These are phyloP conservation scores for Latrodectus geometricus DNA, from an alignment of 1,140 invertebrate genomes.

Conservation along the genomic window DNA sequence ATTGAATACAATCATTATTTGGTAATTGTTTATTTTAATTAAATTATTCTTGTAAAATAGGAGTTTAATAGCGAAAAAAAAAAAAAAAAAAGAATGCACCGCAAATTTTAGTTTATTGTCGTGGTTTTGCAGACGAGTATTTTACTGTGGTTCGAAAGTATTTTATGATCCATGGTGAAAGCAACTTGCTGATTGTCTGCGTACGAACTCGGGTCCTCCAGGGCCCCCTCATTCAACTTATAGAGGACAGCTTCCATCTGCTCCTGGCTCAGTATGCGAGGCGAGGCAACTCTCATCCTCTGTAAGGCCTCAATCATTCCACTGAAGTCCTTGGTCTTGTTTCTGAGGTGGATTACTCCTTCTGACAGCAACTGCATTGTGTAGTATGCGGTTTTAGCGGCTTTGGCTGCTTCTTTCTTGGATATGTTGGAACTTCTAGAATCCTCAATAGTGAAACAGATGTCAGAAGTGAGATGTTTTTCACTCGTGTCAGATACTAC, in stretches of 20 bases:
- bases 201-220: slow-evolving; percentile 34
- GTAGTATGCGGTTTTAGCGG: background rate
- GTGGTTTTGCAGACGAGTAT: slow-evolving; percentile 17
- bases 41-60: too few relatives aligned
- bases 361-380: background rate
- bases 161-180: background rate
- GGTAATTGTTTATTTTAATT: too few relatives aligned
- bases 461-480: slow-evolving; percentile 25
- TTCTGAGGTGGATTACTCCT: background rate
- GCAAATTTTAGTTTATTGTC: slow-evolving; percentile 19
- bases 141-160: background rate
- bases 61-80: too few relatives aligned
- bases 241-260: slow-evolving; percentile 23
- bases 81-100: too few relatives aligned
- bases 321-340: slow-evolving; percentile 2
- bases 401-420: background rate
- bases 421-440: slow-evolving; percentile 1
- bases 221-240: slow-evolving; percentile 12
- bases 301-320: slow-evolving; percentile 16
- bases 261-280: slow-evolving; percentile 4
- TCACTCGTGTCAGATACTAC: slow-evolving; percentile 31
- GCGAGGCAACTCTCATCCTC: background rate
- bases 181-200: background rate
- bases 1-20: too few relatives aligned
- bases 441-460: slow-evolving; percentile 33